Conservation (phyloP, 2,888 invertebrate species). For the Drosophila quinaria region DNA sequence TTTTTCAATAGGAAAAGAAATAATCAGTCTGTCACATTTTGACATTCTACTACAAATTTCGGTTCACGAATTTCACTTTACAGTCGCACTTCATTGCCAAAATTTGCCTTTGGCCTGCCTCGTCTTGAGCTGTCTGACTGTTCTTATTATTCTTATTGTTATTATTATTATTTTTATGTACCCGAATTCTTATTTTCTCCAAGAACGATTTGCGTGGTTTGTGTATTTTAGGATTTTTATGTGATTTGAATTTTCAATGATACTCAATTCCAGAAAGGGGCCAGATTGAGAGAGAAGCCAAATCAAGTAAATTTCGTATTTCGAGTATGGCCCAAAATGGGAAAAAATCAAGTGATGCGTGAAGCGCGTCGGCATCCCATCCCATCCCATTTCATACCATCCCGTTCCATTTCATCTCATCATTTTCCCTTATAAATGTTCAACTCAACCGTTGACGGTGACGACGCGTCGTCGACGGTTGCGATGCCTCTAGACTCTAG, state of each 20-base stretch:
- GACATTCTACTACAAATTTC: neutral
- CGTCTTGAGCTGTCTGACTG: conserved; percentile 4
- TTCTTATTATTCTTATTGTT: conserved; percentile 42
- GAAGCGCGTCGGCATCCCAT: conserved; percentile 44
- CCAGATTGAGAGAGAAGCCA: conserved; percentile 26
- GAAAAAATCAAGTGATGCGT: conserved; percentile 53
- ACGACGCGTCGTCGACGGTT: conserved; percentile 36
- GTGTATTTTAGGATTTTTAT: conserved; percentile 77
- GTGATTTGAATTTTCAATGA: conserved; percentile 82
- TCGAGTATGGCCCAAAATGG: conserved; percentile 31
- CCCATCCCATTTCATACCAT: neutral
- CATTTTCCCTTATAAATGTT: neutral
- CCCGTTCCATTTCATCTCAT: conserved; percentile 3
- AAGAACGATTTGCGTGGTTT: conserved; percentile 65
- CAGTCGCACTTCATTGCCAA: conserved; percentile 16
- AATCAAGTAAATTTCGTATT: conserved; percentile 61
- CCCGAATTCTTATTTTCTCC: conserved; percentile 67
- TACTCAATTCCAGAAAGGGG: conserved; percentile 39
- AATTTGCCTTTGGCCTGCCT: conserved; percentile 13
- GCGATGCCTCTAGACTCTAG: conserved; percentile 23
- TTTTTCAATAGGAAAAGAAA: neutral
- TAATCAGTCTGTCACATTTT: neutral
- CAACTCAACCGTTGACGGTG: conserved; percentile 35
- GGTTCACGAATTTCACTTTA: conserved; percentile 6
- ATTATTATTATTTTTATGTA: conserved; percentile 79